phyloP scores from a whole-genome alignment of 2,113 vertebrate species.

The Junco hyemalis region DNA sequence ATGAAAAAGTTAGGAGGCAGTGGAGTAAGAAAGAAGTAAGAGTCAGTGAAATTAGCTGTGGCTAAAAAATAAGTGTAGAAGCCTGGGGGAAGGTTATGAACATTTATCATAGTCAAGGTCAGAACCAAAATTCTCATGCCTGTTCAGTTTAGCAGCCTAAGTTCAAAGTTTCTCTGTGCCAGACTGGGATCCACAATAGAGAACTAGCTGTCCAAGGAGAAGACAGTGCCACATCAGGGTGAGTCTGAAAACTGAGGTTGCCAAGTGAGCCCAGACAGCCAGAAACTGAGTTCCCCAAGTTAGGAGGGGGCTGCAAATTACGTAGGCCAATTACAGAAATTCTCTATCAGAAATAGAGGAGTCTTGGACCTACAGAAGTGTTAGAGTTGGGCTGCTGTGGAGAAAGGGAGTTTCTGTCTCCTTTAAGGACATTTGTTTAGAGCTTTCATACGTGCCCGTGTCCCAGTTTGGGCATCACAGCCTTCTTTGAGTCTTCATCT shows the following conservation, averaged over 20 bases:
- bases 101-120: background rate
- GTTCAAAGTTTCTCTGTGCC: background rate
- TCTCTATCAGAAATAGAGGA: background rate
- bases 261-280: background rate
- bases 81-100: background rate
- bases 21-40: background rate
- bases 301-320: background rate
- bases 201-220: background rate
- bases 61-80: background rate
- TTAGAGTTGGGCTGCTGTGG: background rate
- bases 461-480: background rate
- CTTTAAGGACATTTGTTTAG: background rate
- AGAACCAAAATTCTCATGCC: background rate
- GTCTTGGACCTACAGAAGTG: background rate
- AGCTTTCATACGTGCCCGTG: background rate
- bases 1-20: background rate
- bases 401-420: background rate
- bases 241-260: background rate
- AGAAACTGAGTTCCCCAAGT: background rate
- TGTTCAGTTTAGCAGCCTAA: background rate
- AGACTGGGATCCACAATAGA: background rate
- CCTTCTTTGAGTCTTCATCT: background rate
- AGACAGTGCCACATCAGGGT: background rate
- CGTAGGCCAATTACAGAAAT: background rate
- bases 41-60: background rate